Percentiles rank a stretch among this genome's conserved stretches.
Evolutionary conservation across 2,113 vertebrate species (phyloP).

Genomic region (Suricata suricatta): DNA sequence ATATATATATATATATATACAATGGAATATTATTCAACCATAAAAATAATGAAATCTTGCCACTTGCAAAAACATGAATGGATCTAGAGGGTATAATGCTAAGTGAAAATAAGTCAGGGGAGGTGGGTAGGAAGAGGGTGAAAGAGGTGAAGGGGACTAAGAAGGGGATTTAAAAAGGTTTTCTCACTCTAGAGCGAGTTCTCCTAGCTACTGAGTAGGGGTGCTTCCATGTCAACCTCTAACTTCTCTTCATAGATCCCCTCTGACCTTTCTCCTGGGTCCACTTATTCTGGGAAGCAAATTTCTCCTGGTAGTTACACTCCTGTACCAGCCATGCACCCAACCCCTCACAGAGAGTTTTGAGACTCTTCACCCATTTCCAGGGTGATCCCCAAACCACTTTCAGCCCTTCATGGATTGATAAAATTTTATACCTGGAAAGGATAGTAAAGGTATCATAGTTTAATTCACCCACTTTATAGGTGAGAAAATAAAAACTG

Average conservation of each 20-base stretch:
- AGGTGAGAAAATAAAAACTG: conserved; percentile 4
- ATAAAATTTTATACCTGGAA: background rate
- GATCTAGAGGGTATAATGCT: background rate
- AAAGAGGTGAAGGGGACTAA: background rate
- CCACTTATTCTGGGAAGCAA: background rate
- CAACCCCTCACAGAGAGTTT: background rate
- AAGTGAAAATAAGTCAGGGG: background rate
- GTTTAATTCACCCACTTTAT: background rate
- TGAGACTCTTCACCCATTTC: background rate
- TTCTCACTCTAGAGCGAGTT: background rate
- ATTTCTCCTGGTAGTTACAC: background rate
- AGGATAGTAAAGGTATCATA: background rate
- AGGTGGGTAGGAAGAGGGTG: background rate
- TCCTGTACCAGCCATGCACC: background rate
- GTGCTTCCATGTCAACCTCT: background rate
- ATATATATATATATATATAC: background rate
- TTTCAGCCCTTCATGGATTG: background rate
- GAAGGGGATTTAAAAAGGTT: background rate
- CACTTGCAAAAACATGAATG: background rate
- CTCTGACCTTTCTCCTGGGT: background rate
- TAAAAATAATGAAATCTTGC: background rate
- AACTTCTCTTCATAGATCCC: background rate
- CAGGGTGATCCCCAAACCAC: background rate
- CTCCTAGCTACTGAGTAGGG: background rate
- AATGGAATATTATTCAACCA: background rate